Conservation (phyloP, 2,797 vertebrate species). For the Peromyscus aztecus region DNA sequence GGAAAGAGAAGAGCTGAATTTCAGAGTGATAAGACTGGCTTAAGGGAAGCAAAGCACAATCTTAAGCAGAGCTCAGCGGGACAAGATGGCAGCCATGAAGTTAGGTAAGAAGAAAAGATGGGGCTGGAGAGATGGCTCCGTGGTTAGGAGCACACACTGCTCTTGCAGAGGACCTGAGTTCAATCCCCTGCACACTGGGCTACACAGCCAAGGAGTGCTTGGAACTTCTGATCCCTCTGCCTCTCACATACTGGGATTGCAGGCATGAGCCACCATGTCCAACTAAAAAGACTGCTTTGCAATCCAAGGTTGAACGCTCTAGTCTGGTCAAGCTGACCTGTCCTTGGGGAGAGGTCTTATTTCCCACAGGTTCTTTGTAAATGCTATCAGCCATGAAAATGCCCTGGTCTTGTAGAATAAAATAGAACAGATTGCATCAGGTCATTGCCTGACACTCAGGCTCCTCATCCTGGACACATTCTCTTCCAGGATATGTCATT, state of each 20-base stretch:
- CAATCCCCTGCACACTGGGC: background rate
- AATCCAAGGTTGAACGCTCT: accelerated
- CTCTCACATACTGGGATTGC: background rate
- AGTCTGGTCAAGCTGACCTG: background rate
- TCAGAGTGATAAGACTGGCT: background rate
- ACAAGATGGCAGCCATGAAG: background rate
- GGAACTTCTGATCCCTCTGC: background rate
- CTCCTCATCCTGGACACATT: accelerated
- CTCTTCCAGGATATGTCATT: background rate
- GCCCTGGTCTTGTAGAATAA: background rate
- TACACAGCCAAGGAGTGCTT: background rate
- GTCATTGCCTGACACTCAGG: background rate
- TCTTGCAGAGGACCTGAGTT: background rate
- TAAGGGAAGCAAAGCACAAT: background rate
- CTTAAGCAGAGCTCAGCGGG: background rate
- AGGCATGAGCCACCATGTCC: background rate
- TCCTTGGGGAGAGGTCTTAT: background rate
- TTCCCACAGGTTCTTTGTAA: background rate
- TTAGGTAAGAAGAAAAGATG: background rate
- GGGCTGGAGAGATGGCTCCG: background rate
- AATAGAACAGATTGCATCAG: accelerated
- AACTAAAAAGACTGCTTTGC: background rate
- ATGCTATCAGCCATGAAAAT: accelerated
- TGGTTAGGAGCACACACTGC: background rate
- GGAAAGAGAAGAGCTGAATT: background rate